Base-by-base conservation (phyloP, 2,113 vertebrate genomes). In the Amphiprion ocellaris region DNA sequence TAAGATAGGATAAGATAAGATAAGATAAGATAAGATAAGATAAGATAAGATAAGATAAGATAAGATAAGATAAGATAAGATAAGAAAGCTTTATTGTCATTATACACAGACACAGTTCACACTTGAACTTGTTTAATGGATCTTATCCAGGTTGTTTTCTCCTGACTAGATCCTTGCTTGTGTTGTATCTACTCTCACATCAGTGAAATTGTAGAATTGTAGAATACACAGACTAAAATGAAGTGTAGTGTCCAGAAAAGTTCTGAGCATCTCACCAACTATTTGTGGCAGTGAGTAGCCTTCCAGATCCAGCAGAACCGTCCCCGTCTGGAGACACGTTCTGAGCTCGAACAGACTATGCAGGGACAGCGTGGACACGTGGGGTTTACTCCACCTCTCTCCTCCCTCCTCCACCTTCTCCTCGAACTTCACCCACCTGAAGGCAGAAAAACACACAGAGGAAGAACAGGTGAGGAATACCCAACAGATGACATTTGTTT, bases 321-420 rank as follows among this genome's bases (percentile, higher is more conserved):
- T 98, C 1, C 98, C 97, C 0, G 97, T 97, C 92, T 99, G 98
- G 6, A 99, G 96, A 83, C 97, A 99, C 0, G 97, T 97, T 54
- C 98, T 94, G 41, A 99, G 95, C 94, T 99, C 98, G 15, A 99
- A 99, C 19, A 99, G 96, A 90, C 98, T 99, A 89, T 99, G 98
- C 87, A 99, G 89, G 15, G 97, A 98, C 91, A 99, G 56, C 0
- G 98, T 99, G 85, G 98, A 98, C 84, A 99, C 98, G 0, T 99
- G 97, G 37, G 98, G 98, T 56, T 99, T 99, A 87, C 98, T 99
- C 98, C 98, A 99, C 70, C 98, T 89, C 78, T 99, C 98, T 0
- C 98, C 98, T 0, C 98, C 98, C 82, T 99, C 97, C 82, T 99
- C 98, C 46, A 99, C 98, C 90, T 99, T 99, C 87, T 99, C 98